phyloP scores from a whole-genome alignment of 2,888 invertebrate genomes.

The Dicranocentrus wangi region DNA sequence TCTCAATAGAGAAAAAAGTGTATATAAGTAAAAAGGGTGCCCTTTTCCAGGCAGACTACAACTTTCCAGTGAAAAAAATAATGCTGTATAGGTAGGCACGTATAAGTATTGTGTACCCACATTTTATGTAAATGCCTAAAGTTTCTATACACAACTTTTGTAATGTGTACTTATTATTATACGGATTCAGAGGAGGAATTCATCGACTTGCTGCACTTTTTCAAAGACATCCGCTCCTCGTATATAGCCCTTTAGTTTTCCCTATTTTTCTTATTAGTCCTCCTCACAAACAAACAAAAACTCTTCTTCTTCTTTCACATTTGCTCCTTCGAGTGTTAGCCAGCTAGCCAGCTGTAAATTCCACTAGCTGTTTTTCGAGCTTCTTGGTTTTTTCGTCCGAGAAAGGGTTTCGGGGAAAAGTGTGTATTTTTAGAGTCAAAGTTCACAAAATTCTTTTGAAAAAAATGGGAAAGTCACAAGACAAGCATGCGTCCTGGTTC shows the following conservation, averaged over 20 bases:
- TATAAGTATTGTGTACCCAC: not conserved
- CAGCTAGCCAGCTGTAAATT: not conserved
- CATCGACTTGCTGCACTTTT: conserved; percentile 43
- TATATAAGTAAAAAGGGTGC: not conserved
- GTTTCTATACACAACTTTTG: conserved; percentile 4
- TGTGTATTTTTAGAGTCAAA: no score
- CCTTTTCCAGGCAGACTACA: no score
- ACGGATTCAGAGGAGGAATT: conserved; percentile 4
- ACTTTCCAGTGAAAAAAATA: not conserved
- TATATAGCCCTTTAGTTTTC: conserved; percentile 7
- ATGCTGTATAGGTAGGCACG: not conserved
- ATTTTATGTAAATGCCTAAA: conserved; percentile 45
- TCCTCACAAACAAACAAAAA: conserved; percentile 10
- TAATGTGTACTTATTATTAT: not conserved
- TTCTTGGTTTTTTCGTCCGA: no score
- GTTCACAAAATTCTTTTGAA: no score
- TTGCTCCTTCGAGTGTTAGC: not conserved
- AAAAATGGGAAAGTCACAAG: no score
- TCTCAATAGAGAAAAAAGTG: conserved; percentile 5
- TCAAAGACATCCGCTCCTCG: conserved; percentile 20
- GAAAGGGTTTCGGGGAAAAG: no score
- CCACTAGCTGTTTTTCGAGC: not conserved
- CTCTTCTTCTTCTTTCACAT: conserved; percentile 18
- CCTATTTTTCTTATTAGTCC: no score
- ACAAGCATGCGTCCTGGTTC: no score